Conservation (phyloP, 2,888 invertebrate species). For the Epicampocera succincta region DNA sequence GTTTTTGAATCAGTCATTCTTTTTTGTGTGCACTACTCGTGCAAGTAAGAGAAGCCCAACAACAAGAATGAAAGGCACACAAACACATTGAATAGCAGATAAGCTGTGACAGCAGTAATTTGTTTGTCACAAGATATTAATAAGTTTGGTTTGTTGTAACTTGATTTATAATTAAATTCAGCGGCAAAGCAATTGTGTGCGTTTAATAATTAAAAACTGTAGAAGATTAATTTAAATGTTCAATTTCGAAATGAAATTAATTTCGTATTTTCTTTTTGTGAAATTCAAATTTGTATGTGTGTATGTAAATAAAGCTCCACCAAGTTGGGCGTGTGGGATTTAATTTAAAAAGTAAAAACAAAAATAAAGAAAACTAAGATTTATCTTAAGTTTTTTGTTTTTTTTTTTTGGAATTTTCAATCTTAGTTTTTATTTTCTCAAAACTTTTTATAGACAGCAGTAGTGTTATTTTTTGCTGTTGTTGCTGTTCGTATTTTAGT, state of each 20-base stretch:
- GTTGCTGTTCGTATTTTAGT: slow-evolving; percentile 49
- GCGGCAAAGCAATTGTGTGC: neutral
- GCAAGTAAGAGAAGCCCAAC: neutral
- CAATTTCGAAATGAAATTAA: slow-evolving; percentile 42
- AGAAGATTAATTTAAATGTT: slow-evolving; percentile 8
- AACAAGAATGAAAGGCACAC: slow-evolving; percentile 1
- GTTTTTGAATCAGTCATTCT: too few relatives aligned
- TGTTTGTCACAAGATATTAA: slow-evolving; percentile 67
- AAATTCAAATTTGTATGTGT: too few relatives aligned
- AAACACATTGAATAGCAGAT: slow-evolving; percentile 66
- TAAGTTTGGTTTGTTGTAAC: slow-evolving; percentile 15
- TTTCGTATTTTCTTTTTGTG: slow-evolving; percentile 21
- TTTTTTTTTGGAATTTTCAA: slow-evolving; percentile 14
- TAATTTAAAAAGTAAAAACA: slow-evolving; percentile 9
- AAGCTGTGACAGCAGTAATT: slow-evolving; percentile 70
- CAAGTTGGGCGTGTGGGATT: slow-evolving; percentile 50
- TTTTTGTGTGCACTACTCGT: neutral
- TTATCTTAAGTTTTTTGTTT: slow-evolving; percentile 20
- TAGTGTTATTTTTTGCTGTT: slow-evolving; percentile 8
- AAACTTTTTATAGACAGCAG: slow-evolving; percentile 14
- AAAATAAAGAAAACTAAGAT: slow-evolving; percentile 23
- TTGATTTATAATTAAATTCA: slow-evolving; percentile 14
- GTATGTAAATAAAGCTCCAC: too few relatives aligned
- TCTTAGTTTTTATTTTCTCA: slow-evolving; percentile 31
- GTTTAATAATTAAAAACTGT: neutral